Base-by-base conservation (phyloP, 2,113 vertebrate genomes). In the Hylia prasina region DNA sequence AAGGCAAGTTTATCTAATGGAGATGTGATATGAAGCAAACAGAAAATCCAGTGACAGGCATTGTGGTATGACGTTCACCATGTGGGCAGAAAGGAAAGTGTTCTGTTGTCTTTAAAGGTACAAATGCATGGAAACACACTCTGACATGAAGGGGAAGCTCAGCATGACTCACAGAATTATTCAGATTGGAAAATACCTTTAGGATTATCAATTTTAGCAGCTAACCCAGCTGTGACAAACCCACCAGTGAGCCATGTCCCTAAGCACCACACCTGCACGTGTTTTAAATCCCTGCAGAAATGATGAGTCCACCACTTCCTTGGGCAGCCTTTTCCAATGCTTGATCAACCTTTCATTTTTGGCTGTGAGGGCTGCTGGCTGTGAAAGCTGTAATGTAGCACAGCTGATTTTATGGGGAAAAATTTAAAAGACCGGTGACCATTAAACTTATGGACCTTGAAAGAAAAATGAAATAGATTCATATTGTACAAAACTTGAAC, bases 391-490 rank as follows among this genome's bases (percentile, higher is more conserved):
- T 33, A 54, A 47, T 71, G 51, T 42, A 51, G 31, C 53, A 66
- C 68, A 57, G 30, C 60, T 69, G 58, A 82, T 35, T 87, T 92
- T 17, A 69, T 45, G 28, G 28, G 47, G 28, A 82, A 90, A 93
- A 76, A 73, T 73, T 82, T 37, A 24, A 89, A 89, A 75, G 56
- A 80, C 53, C 4, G 6, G 65, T 70, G 40, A 70, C 72, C 65
- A 89, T 93, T 92, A 95, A 96, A 93, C 45, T 56, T 42, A 12
- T 15, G 33, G 76, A 83, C 89, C 82, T 94, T 88, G 92, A 91
- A 89, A 96, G 54, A 82, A 69, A 77, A 88, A 77, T 87, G 57
- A 79, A 89, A 84, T 53, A 81, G 64, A 69, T 81, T 54, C 83
- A 47, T 68, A 10, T 23, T 48, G 82, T 44, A 47, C 15, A 53